phyloP scores from a whole-genome alignment of 2,113 vertebrate species.

The Guaruba guarouba region DNA sequence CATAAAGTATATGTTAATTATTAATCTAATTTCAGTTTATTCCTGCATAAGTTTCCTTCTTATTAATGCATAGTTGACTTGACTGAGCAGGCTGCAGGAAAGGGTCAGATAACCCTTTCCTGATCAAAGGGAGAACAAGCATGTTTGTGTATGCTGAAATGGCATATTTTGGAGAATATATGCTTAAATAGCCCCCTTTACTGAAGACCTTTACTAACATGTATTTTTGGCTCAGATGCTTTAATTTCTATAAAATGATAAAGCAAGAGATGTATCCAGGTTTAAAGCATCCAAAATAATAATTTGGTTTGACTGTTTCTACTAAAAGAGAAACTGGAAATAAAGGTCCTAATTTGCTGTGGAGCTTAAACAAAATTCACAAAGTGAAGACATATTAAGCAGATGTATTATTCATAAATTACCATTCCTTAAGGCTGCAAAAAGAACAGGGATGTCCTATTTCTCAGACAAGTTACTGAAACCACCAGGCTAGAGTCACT shows the following conservation, averaged over 20 bases:
- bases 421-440: neutral
- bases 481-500: neutral
- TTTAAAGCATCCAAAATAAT: neutral
- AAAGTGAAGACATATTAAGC: neutral
- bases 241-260: neutral
- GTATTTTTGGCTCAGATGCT: neutral
- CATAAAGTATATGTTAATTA: constrained; percentile 30
- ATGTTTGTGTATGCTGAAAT: neutral
- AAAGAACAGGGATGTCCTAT: neutral
- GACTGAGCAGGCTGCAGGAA: neutral
- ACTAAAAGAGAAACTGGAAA: neutral
- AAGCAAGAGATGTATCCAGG: neutral
- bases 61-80: constrained; percentile 35
- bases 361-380: neutral
- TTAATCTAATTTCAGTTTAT: constrained; percentile 38
- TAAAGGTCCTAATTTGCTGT: neutral
- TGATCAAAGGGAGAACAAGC: neutral
- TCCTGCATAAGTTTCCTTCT: constrained; percentile 23
- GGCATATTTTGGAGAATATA: neutral
- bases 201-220: neutral
- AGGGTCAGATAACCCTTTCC: constrained; percentile 17
- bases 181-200: neutral
- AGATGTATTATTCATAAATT: constrained; percentile 4
- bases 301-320: neutral
- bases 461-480: neutral